Evolutionary conservation across 2,888 invertebrate genomes (phyloP), one percentile per base, ranked within the genome.

Genomic region (Isotomurus palustris): DNA sequence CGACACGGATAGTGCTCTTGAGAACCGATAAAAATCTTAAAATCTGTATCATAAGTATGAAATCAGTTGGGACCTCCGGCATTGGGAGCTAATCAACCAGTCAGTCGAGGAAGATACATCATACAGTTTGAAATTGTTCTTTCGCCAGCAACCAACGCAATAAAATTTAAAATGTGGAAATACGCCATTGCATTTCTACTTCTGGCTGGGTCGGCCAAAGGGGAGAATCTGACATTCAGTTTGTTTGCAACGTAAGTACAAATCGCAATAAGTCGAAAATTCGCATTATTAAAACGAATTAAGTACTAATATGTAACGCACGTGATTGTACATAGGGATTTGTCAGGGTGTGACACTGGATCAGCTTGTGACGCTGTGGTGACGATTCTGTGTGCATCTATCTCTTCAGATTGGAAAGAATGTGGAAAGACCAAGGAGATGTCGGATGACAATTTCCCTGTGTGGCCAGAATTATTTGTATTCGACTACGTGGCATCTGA

Each of bases 401-500:
- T 5, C 3, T 24, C 14, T 10, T 43, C 56, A 1, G 57, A 55
- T 22, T 60, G 56, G 57, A 24, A 24, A 21, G 17, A 27, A 28
- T 62, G 62, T 56, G 62, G 58, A 8, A 12, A 27, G 22, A 60
- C 62, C 2, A 36, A 49, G 1, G 59, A 63, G 32, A 45, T 53
- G 2, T 53, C 54, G 27, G 57, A 60, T 48, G 59, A 59, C 32
- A 59, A 63, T 21, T 47, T 29, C 40, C 59, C 62, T 14, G 38
- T 59, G 2, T 63, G 59, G 59, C 49, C 49, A 8, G 59, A 63
- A 38, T 32, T 53, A 27, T 60, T 63, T n/a, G 54, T 41, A 17
- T 63, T 60, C 40, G 17, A 25, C 10, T 50, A 59, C 24, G 10
- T 8, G 8, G 3, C 47, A 4, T 10, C 19, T 21, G 36, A 49